These are phyloP conservation scores for Muntiacus muntjak DNA, from an alignment of 2,113 vertebrate species.

Conservation along the genomic window DNA sequence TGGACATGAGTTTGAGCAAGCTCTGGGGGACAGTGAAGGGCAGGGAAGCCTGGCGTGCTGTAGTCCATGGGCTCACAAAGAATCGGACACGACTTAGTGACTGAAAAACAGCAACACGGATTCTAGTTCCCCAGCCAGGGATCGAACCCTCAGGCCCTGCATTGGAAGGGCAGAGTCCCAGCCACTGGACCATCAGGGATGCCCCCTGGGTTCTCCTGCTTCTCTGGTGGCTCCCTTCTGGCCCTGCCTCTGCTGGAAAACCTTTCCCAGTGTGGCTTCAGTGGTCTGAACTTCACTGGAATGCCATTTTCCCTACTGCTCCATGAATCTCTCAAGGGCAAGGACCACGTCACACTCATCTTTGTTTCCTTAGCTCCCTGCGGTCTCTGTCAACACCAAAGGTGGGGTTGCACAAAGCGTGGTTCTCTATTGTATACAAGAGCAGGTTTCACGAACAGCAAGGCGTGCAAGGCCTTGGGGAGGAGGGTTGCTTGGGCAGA, in stretches of 20 bases:
- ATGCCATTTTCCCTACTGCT: neutral
- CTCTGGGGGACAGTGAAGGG: neutral
- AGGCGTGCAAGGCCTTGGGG: rapidly evolving
- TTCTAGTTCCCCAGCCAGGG: neutral
- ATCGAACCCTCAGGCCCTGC: neutral
- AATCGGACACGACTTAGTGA: neutral
- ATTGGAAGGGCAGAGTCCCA: neutral
- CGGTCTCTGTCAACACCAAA: neutral
- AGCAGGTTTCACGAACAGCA: neutral
- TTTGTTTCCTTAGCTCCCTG: neutral
- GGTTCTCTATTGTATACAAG: neutral
- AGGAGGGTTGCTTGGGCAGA: neutral
- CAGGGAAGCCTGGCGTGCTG: neutral
- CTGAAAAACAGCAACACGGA: neutral
- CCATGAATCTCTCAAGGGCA: too few relatives aligned
- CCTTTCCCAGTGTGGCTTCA: neutral
- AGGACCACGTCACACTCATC: neutral
- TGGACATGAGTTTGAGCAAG: neutral
- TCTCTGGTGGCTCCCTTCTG: neutral
- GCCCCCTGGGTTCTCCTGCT: neutral
- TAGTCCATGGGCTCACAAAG: neutral
- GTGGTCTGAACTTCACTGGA: rapidly evolving
- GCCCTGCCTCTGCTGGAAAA: neutral
- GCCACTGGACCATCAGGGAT: neutral
- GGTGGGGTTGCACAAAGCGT: rapidly evolving